phyloP scores from a whole-genome alignment of 1,140 invertebrate species.

The Aphelenchoides avenae region DNA sequence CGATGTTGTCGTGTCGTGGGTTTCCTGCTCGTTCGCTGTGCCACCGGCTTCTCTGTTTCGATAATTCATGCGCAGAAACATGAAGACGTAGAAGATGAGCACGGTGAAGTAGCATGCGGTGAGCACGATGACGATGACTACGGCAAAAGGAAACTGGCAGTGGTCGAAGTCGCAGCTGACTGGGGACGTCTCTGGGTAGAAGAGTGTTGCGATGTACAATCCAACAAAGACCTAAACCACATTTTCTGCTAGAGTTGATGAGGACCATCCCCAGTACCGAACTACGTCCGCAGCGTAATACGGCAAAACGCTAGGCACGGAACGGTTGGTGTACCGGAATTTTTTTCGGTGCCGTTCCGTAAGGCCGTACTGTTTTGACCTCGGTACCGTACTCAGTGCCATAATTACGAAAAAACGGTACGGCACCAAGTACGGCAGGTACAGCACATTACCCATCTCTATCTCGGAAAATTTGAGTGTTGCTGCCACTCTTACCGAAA shows the following conservation, averaged over 20 bases:
- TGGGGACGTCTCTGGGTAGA: constrained; percentile 44
- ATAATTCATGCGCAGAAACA: constrained; percentile 12
- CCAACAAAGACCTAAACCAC: constrained; percentile 38
- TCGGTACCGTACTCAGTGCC: too few species aligned
- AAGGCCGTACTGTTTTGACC: too few species aligned
- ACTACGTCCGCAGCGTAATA: background rate
- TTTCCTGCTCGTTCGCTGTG: background rate
- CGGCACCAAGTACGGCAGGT: too few species aligned
- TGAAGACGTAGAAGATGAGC: constrained; percentile 26
- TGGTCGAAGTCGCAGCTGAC: constrained; percentile 28
- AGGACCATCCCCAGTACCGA: too few species aligned
- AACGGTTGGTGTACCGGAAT: background rate
- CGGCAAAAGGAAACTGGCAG: constrained; percentile 39
- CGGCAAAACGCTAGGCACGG: background rate
- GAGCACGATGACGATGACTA: constrained; percentile 30
- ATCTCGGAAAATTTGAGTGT: too few species aligned
- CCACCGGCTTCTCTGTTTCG: constrained; percentile 4
- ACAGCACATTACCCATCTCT: too few species aligned
- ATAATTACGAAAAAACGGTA: too few species aligned
- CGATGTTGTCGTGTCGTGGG: background rate
- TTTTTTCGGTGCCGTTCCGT: constrained; percentile 3
- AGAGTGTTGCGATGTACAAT: constrained; percentile 36
- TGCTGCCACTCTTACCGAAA: too few species aligned
- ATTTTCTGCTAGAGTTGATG: too few species aligned
- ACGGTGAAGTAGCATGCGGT: constrained; percentile 26